Conservation (phyloP, 1,140 invertebrate genomes). For the Rhyzopertha dominica region DNA sequence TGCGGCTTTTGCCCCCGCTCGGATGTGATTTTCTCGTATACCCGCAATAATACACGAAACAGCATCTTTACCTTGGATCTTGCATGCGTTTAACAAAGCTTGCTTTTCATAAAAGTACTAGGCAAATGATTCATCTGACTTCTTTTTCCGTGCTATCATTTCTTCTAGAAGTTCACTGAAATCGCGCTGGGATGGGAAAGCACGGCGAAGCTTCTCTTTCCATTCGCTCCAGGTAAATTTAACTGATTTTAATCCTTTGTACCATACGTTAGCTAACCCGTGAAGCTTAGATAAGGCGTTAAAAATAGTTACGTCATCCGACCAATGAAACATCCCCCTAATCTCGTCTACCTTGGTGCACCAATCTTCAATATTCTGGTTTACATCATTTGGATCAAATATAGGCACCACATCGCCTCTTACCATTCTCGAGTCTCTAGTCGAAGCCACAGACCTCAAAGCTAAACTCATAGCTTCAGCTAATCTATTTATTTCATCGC, state of each 20-base stretch:
- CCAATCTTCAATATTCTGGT: conserved; percentile 18
- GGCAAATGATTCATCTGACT: conserved; percentile 6
- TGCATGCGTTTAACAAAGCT: conserved; percentile 14
- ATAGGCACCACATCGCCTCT: conserved; percentile 19
- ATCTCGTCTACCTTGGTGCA: conserved; percentile 13
- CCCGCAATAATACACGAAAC: conserved; percentile 19
- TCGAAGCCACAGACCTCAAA: no score
- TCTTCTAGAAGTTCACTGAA: conserved; percentile 9
- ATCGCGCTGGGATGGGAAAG: conserved; percentile 13
- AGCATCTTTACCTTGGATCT: conserved; percentile 14
- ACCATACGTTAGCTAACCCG: conserved; percentile 18
- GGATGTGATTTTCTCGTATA: conserved; percentile 20
- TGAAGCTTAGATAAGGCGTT: conserved; percentile 17
- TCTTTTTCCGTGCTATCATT: conserved; percentile 17
- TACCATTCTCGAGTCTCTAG: no score
- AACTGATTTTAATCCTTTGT: conserved; percentile 8
- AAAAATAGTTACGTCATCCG: conserved; percentile 5
- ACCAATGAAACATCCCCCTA: conserved; percentile 15
- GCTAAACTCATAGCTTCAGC: no score
- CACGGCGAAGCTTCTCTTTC: conserved; percentile 3
- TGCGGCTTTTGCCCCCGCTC: conserved; percentile 17
- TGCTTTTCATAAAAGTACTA: conserved; percentile 12
- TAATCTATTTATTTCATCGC: no score
- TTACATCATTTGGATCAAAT: conserved; percentile 28
- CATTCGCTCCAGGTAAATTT: conserved; percentile 19